Conservation (phyloP, 2,113 vertebrate genomes). For the Baryphthengus martii region DNA sequence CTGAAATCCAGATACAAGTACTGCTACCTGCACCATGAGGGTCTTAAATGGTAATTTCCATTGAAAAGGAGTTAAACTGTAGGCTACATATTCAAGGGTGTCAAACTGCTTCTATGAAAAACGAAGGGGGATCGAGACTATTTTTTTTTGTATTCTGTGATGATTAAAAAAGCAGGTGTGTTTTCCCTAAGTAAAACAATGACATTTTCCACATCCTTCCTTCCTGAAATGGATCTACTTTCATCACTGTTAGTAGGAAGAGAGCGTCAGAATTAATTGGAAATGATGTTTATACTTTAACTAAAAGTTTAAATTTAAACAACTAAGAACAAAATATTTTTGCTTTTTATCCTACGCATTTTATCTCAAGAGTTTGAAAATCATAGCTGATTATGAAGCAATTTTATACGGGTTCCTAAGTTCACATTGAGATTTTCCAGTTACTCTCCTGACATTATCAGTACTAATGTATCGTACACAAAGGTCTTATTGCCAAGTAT, state of each 20-base stretch:
- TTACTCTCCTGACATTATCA: neutral
- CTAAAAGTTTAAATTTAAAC: neutral
- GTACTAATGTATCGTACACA: neutral
- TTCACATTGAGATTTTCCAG: neutral
- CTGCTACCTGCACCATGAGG: neutral
- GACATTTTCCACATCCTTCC: neutral
- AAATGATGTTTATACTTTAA: neutral
- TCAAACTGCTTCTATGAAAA: neutral
- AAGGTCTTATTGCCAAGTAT: neutral
- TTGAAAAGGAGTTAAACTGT: neutral
- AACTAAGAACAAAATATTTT: neutral
- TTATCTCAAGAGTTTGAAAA: neutral
- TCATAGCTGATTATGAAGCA: neutral
- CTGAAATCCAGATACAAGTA: neutral
- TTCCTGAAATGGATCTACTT: neutral
- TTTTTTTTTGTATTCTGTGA: neutral
- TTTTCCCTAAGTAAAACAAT: neutral
- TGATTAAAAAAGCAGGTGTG: neutral
- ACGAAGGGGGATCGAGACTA: neutral
- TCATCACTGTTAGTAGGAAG: neutral
- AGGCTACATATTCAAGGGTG: neutral
- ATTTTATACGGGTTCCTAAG: neutral
- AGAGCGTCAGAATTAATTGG: neutral
- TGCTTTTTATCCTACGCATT: neutral
- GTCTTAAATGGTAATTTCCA: neutral